Evolutionary conservation across 2,888 invertebrate species (phyloP), one percentile per base, ranked within the genome.

Genomic region (Orthosia gracilis): DNA sequence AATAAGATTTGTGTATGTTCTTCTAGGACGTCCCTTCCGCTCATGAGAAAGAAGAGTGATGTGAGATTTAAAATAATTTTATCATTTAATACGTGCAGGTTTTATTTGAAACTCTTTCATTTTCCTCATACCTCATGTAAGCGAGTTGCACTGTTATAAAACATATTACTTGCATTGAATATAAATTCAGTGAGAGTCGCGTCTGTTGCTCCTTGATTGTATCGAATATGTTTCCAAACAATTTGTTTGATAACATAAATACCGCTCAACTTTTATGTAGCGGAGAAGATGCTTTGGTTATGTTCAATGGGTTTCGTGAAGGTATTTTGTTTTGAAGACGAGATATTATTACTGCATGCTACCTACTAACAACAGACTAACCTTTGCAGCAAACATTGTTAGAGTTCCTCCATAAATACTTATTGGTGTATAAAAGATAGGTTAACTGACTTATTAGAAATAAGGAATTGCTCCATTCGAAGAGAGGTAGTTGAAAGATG

Each of bases 121-220:
- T 78, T 82, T 64, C 59, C 62, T 76, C 45, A 54, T 72, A 31
- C 52, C 55, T 61, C 47, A 73, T 64, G 54, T 61, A 64, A 64
- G 12, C 52, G 18, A 65, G 58, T 45, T 69, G 67, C 54, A 67
- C 31, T 74, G 57, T 86, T 85, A 78, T 73, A 69, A 63, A 86
- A 86, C 63, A 74, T 47, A 63, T 57, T 66, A 69, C 83, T 72
- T 74, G 75, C 67, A 76, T 58, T 68, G 78, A 80, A 82, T 86
- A 86, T 70, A 71, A 69, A 86, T 84, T 49, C 52, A 71, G 82
- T 64, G 84, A 85, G 84, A 86, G 82, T 80, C 47, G 73, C n/a
- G 64, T 55, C 40, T 54, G 45, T 50, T 62, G 57, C 17, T 40
- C 47, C 50, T 70, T 55, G 54, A 73, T 65, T 65, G 57, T 45